Base-by-base conservation (phyloP, 2,113 vertebrate genomes). In the Amphiprion ocellaris region DNA sequence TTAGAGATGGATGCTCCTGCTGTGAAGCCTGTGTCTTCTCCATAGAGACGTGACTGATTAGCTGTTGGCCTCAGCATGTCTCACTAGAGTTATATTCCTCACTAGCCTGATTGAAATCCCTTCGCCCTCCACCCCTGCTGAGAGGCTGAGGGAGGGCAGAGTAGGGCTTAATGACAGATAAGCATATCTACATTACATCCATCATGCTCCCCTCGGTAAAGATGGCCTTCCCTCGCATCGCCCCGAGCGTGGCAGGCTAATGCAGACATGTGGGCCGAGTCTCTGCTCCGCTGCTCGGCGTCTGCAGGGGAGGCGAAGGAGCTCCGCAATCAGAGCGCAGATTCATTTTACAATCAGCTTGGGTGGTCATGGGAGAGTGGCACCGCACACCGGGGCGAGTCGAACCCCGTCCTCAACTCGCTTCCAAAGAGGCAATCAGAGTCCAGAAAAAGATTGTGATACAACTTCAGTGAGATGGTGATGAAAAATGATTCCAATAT, bases 141-240 rank as follows among this genome's bases (percentile, higher is more conserved):
- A 67, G 62, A 79, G 50, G 74, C 52, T 4, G 55, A 73, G 78
- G 73, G 83, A 78, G 80, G 85, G 68, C 78, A 90, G 69, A 69
- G 74, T 66, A 23, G 72, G 55, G 85, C 70, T 69, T 87, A 86
- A 85, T 90, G 84, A 90, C 73, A 81, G 82, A 91, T 85, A 85
- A 91, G 87, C 73, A 76, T 79, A 86, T 86, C 82, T 69, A 77
- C 37, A 61, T 84, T 75, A 81, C 85, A 90, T 90, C 74, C 77
- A 87, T 87, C 83, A 85, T 71, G 66, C 64, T 71, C 46, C 63
- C 65, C 17, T 3, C n/a, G 46, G 67, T 77, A 53, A 79, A 85
- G 77, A 90, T 86, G 74, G 82, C 88, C 4, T 77, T 70, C 61
- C 5, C 23, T 83, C 15, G 52, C 55, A 50, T 79, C 16, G 82